Evolutionary conservation across 2,113 vertebrate species (phyloP).

Genomic region (Prochilodus magdalenae): DNA sequence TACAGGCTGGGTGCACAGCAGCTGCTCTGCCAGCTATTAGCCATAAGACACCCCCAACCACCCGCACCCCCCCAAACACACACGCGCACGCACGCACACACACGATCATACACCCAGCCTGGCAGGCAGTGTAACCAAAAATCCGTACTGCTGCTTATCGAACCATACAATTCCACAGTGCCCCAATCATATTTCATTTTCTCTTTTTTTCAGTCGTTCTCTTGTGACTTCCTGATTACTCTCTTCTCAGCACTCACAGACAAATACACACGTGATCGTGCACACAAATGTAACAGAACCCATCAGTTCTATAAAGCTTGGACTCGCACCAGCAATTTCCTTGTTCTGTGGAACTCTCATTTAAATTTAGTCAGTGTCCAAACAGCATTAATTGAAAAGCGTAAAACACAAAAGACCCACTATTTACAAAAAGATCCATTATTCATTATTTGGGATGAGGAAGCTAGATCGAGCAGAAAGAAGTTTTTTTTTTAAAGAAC

Average conservation of each 20-base stretch:
- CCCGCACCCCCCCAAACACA: too few species aligned
- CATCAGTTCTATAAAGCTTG: conserved; percentile 24
- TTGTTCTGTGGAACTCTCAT: conserved; percentile 33
- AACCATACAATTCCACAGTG: background rate
- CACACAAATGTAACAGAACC: background rate
- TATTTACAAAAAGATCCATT: conserved; percentile 40
- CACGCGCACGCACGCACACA: background rate
- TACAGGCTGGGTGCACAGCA: background rate
- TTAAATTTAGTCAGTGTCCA: conserved; percentile 38
- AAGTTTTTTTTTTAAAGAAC: conserved; percentile 35
- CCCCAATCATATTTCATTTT: background rate
- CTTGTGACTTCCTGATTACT: background rate
- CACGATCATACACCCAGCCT: background rate
- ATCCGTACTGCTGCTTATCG: background rate
- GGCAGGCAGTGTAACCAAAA: background rate
- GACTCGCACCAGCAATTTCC: conserved; percentile 42
- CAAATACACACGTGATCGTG: background rate
- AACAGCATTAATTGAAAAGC: conserved; percentile 33
- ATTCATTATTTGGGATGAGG: conserved; percentile 30
- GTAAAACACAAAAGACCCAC: conserved; percentile 44
- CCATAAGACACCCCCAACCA: too few species aligned
- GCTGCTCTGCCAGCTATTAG: background rate
- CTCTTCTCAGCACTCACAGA: background rate
- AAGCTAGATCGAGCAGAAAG: conserved; percentile 26
- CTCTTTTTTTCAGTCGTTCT: background rate